Percentiles rank a stretch among this genome's conserved stretches.
phyloP scores from a whole-genome alignment of 2,888 invertebrate species.

The Ichneumoninae sp. region DNA sequence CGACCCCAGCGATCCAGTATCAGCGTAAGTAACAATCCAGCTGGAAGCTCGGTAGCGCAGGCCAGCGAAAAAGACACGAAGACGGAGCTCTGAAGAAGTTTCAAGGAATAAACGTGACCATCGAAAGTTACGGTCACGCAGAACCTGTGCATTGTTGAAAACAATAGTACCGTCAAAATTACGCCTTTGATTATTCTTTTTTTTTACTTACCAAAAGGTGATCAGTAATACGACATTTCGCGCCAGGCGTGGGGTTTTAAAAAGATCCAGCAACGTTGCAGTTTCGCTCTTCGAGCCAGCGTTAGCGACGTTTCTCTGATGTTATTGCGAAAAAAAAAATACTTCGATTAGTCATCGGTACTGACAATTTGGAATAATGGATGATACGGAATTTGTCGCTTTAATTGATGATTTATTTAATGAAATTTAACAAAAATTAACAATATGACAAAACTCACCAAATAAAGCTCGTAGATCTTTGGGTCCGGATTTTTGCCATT shows the following conservation, averaged over 20 bases:
- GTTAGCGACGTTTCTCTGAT: conserved; percentile 80
- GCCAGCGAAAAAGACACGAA: conserved; percentile 94
- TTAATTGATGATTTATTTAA: not conserved
- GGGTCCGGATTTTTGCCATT: conserved; percentile 84
- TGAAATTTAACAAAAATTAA: not conserved
- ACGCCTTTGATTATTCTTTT: not conserved
- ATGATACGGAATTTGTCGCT: not conserved
- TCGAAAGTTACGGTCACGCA: conserved; percentile 93
- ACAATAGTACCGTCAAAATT: not conserved
- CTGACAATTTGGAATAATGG: not conserved
- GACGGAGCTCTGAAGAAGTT: conserved; percentile 91
- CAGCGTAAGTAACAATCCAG: conserved; percentile 91
- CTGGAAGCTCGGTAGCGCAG: conserved; percentile 93
- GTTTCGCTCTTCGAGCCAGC: conserved; percentile 77
- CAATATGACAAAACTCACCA: conserved; percentile 76
- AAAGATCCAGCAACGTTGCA: conserved; percentile 84
- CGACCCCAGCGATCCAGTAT: conserved; percentile 93
- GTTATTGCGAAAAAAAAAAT: not conserved
- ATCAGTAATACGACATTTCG: conserved; percentile 84
- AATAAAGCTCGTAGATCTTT: conserved; percentile 83
- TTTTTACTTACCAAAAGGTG: conserved; percentile 83
- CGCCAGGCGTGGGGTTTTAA: conserved; percentile 84
- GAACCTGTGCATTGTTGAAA: conserved; percentile 85
- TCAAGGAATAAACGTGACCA: conserved; percentile 94
- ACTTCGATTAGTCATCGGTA: not conserved